phyloP scores from a whole-genome alignment of 2,797 vertebrate genomes.

The Otolemur crassicaudatus region DNA sequence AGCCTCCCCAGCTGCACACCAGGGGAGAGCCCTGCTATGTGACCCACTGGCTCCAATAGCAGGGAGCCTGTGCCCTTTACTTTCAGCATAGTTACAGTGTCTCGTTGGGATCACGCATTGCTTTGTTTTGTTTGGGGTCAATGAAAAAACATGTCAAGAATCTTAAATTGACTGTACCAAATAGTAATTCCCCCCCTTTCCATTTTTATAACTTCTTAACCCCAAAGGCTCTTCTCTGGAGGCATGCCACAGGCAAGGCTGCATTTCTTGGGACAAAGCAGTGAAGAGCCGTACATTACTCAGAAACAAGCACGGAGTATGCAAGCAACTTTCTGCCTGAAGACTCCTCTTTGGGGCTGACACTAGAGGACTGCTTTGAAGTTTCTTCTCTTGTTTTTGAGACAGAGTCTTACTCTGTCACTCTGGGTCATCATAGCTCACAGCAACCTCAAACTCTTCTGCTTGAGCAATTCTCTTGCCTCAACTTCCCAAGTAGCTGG shows the following conservation, averaged over 20 bases:
- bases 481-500: too few species aligned
- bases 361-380: background rate
- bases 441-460: too few species aligned
- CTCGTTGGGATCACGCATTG: background rate
- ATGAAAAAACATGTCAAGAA: background rate
- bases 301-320: background rate
- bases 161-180: background rate
- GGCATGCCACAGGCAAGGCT: background rate
- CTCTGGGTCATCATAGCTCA: too few species aligned
- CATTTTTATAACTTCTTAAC: background rate
- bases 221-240: background rate
- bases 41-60: background rate
- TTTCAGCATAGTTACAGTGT: background rate
- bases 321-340: background rate
- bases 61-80: too few species aligned
- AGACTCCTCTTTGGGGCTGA: background rate
- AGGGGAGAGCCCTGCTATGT: accelerated
- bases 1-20: too few species aligned
- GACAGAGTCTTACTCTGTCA: too few species aligned
- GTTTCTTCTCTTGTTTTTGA: background rate
- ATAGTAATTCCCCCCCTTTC: background rate
- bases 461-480: too few species aligned
- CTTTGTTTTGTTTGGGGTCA: background rate
- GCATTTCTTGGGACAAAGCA: background rate
- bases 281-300: background rate